A percentile compares a stretch with the other conserved stretches of the same genome.
Conservation (phyloP, 1,140 invertebrate genomes). For the Panulirus ornatus region DNA sequence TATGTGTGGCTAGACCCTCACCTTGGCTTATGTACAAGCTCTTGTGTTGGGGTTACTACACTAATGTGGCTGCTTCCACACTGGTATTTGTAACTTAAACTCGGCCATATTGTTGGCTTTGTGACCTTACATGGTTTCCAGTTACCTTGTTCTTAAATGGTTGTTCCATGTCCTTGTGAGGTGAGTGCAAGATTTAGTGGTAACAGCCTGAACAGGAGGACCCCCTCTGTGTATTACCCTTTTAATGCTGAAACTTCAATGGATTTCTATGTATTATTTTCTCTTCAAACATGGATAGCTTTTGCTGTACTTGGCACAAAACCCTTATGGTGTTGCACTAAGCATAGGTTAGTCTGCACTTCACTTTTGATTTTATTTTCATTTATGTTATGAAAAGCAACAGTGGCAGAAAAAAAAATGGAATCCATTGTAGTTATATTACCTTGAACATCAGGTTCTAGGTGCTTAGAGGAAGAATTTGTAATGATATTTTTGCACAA, state of each 20-base stretch:
- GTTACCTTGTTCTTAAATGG: background rate
- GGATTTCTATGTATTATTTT: constrained; percentile 31
- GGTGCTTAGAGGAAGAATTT: constrained; percentile 46
- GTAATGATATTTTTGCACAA: constrained; percentile 59
- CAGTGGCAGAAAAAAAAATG: constrained; percentile 9
- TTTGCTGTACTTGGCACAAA: constrained; percentile 1
- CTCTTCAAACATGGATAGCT: background rate
- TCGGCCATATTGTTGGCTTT: too few species aligned
- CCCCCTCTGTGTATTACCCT: background rate
- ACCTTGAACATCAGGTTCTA: constrained; percentile 25
- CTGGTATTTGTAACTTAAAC: background rate
- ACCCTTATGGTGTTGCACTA: constrained; percentile 8
- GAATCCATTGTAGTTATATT: constrained; percentile 39
- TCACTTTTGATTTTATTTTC: background rate
- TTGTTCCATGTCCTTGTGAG: background rate
- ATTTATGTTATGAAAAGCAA: background rate
- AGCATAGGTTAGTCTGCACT: background rate
- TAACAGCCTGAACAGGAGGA: background rate
- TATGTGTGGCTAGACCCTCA: constrained; percentile 21
- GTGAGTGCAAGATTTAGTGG: constrained; percentile 2
- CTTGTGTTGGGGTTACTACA: background rate
- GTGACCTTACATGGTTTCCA: background rate
- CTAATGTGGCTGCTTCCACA: background rate
- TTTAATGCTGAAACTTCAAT: constrained; percentile 47
- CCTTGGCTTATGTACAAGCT: constrained; percentile 30